Evolutionary conservation across 2,113 vertebrate genomes (phyloP).

Genomic region (Tympanuchus pallidicinctus): DNA sequence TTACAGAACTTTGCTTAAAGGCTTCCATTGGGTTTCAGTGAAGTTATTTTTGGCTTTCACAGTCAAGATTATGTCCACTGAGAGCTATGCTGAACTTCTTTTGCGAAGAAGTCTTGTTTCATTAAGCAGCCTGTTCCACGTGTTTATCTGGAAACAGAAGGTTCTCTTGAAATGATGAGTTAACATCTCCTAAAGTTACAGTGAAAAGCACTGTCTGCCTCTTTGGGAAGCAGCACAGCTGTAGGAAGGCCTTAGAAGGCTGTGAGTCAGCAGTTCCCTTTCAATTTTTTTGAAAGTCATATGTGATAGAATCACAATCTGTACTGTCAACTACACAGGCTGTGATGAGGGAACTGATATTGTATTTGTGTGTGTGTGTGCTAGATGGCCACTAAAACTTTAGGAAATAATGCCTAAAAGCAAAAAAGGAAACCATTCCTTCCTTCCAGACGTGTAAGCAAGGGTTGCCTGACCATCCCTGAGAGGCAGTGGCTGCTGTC

Average conservation of each 20-base stretch:
- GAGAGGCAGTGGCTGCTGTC: not conserved
- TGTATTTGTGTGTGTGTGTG: not conserved
- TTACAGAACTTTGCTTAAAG: not conserved
- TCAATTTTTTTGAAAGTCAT: not conserved
- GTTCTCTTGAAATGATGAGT: constrained; percentile 20
- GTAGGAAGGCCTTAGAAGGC: not conserved
- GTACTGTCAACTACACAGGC: not conserved
- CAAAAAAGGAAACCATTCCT: not conserved
- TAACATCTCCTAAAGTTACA: not conserved
- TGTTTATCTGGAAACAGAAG: constrained; percentile 20
- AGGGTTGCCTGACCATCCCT: not conserved
- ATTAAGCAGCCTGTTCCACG: not conserved
- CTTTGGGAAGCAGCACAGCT: not conserved
- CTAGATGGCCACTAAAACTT: not conserved
- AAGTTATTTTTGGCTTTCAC: not conserved
- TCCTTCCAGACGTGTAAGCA: not conserved
- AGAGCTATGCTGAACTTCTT: not conserved
- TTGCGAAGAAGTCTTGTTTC: not conserved
- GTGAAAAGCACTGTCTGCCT: not conserved
- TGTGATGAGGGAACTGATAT: not conserved
- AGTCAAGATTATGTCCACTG: not conserved
- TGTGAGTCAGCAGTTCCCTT: not conserved
- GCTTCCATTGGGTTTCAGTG: not conserved
- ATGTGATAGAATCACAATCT: not conserved
- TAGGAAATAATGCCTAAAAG: not conserved